phyloP scores from a whole-genome alignment of 2,888 invertebrate species.

The Cephalotes varians region DNA sequence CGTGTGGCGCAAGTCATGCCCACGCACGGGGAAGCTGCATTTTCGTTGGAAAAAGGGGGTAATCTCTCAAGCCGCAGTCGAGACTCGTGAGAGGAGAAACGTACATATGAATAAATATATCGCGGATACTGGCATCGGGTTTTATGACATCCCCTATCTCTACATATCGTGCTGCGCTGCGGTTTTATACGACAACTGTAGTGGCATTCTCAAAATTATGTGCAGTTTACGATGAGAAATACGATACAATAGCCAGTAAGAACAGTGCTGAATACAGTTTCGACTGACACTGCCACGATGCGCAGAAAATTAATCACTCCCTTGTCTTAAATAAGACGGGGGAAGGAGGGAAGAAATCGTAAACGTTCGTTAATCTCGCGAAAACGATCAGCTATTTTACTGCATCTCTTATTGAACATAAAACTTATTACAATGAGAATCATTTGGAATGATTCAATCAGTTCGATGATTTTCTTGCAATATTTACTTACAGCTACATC shows the following conservation, averaged over 20 bases:
- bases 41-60: neutral
- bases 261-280: constrained; percentile 49
- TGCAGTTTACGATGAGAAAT: constrained; percentile 64
- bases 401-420: neutral
- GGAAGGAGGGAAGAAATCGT: neutral
- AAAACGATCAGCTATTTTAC: neutral
- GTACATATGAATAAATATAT: constrained; percentile 33
- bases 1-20: constrained; percentile 10
- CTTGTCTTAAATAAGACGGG: constrained; percentile 1
- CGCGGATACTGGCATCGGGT: constrained; percentile 54
- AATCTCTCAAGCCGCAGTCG: constrained; percentile 46
- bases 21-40: neutral
- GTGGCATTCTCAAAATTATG: constrained; percentile 66
- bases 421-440: neutral
- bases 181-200: constrained; percentile 42
- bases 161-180: constrained; percentile 63
- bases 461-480: neutral
- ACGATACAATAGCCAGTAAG: constrained; percentile 53
- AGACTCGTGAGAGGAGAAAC: constrained; percentile 44
- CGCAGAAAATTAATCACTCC: constrained; percentile 46
- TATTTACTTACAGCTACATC: neutral
- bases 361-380: constrained; percentile 8
- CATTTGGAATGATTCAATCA: constrained; percentile 1
- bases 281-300: neutral
- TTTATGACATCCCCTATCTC: constrained; percentile 66